Base-by-base conservation (phyloP, 2,113 vertebrate genomes). In the Lagopus leucura region DNA sequence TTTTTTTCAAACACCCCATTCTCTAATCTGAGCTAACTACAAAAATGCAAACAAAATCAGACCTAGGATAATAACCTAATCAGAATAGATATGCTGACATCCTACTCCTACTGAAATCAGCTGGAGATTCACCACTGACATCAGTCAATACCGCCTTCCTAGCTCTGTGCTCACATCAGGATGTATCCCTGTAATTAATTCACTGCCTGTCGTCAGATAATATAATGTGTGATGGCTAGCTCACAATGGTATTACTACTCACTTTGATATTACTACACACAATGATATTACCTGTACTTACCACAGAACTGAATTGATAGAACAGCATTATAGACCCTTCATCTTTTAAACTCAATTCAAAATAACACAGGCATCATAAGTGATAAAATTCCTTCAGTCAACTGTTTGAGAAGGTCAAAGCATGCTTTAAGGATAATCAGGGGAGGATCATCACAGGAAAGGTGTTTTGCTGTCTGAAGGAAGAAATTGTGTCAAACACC, bases 371-470 rank as follows among this genome's bases (percentile, higher is more conserved):
- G 6, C 22, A 0, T 78, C 77, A 57, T 5, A 25, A 18, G 10
- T 24, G 58, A 63, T 43, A 74, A 69, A 1, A 3, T 74, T 64
- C 11, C 81, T 86, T 52, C 27, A 21, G 40, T 67, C 42, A 34
- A 1, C 3, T 1, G 0, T 38, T 55, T 57, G 38, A 6, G 3
- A 13, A 74, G 4, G 6, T 20, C 22, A 12, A 34, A 16, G 8
- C 8, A 22, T 24, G 18, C 11, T 58, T 65, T 48, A 82, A 40
- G 36, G 54, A n/a, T 32, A 43, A 54, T n/a, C 11, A 78, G 34
- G 69, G 67, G 12, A 86, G 61, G 22, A 57, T 10, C 16, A 40
- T 77, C 14, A 22, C 47, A 75, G 36, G 52, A 43, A 83, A 64
- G 22, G 21, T 28, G 78, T 19, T 14, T 14, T 90, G 9, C 60